These are phyloP conservation scores for Anagrus nilaparvatae DNA, from an alignment of 1,140 invertebrate species.

Conservation along the genomic window DNA sequence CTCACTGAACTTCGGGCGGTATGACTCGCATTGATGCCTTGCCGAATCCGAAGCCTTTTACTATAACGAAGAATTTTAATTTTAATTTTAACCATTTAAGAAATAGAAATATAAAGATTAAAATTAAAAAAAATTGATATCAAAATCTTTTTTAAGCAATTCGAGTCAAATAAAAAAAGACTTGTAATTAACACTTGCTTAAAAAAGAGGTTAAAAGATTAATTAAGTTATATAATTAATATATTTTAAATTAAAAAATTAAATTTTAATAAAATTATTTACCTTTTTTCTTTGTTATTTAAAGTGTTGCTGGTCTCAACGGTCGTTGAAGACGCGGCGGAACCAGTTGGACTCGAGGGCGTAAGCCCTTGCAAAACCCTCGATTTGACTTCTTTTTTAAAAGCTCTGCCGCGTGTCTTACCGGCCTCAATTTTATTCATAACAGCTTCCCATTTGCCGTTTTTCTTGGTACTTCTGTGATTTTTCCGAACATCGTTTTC, in stretches of 20 bases:
- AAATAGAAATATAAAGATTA: slow-evolving; percentile 1
- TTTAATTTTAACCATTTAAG: slow-evolving; percentile 1
- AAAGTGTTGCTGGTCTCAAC: slow-evolving; percentile 21
- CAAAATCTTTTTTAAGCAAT: too few relatives aligned
- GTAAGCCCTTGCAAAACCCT: slow-evolving; percentile 48
- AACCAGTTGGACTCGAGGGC: slow-evolving; percentile 21
- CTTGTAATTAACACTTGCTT: slow-evolving; percentile 14
- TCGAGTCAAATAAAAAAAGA: too few relatives aligned
- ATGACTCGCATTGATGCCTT: too few relatives aligned
- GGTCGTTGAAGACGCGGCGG: slow-evolving; percentile 23
- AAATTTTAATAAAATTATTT: slow-evolving; percentile 7
- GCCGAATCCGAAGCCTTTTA: slow-evolving; percentile 32
- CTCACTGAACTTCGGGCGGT: slow-evolving; percentile 40
- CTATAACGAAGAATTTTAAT: slow-evolving; percentile 9
- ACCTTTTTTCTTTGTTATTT: slow-evolving; percentile 37
- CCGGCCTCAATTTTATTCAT: slow-evolving; percentile 71
- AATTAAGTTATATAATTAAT: too few relatives aligned
- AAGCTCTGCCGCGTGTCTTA: slow-evolving; percentile 55
- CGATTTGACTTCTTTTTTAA: slow-evolving; percentile 71
- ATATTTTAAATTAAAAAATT: too few relatives aligned
- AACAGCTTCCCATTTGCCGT: slow-evolving; percentile 65
- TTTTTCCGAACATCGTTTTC: slow-evolving; percentile 29
- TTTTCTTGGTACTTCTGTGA: slow-evolving; percentile 36
- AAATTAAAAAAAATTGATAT: slow-evolving; percentile 5
- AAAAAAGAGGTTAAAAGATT: slow-evolving; percentile 7